Evolutionary conservation across 2,797 vertebrate genomes (phyloP), one percentile per base, ranked within the genome.

Genomic region (Denticeps clupeoides): DNA sequence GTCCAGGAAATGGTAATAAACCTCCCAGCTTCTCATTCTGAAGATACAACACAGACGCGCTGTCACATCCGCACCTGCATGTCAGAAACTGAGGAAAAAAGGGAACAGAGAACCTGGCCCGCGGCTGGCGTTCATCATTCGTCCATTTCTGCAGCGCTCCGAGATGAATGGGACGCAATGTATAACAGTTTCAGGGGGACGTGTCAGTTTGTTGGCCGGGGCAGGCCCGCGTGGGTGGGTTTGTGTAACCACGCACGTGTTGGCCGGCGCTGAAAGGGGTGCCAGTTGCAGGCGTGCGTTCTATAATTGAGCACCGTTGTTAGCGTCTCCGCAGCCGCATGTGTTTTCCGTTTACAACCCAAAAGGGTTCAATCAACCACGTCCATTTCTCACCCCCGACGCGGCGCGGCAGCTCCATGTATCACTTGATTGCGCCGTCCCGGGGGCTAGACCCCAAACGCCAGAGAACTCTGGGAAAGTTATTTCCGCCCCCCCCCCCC

Each of bases 351-450:
- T 74, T 81, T 76, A 74, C 61, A 60, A 65, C 69, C 65, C 63
- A 50, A 37, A 53, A 65, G n/a, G 59, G 70, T 67, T 69, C 26
- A 77, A 79, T 78, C 69, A 71, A 64, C 67, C 59, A 61, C 28
- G 31, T 51, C 68, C 58, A 67, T 68, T 79, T 76, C 22, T 49
- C 27, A 65, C 38, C 21, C n/a, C 23, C 11, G 27, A 3, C 18
- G 31, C 65, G 46, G 57, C 57, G 64, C 60, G 63, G 68, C 47
- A 64, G 68, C 70, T 72, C 65, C 48, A 74, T 69, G 62, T 66
- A 64, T 73, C 67, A 72, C 74, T 66, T 71, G 64, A 64, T 71
- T 72, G n/a, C n/a, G n/a, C n/a, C n/a, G n/a, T n/a, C n/a, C n/a
- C n/a, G n/a, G n/a, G n/a, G n/a, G n/a, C n/a, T n/a, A n/a, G n/a